Conservation (phyloP, 2,888 invertebrate genomes). For the Trissonchulus sp. region DNA sequence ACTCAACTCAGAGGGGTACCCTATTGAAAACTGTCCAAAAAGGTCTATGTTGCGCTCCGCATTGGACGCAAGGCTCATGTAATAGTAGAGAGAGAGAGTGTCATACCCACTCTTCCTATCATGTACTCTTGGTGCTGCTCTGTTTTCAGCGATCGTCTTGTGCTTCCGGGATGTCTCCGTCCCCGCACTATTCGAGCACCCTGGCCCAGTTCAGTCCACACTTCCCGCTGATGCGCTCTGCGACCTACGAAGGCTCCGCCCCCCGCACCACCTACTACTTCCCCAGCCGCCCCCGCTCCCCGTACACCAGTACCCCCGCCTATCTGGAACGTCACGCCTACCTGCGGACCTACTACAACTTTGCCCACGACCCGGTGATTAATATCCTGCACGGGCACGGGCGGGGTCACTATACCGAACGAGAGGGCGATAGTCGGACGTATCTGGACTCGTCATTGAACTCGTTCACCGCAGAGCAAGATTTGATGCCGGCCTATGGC, state of each 20-base stretch:
- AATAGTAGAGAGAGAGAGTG: no score
- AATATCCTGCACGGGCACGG: background rate
- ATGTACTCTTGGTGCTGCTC: no score
- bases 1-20: no score
- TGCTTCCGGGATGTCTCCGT: no score
- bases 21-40: no score
- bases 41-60: no score
- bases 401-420: background rate
- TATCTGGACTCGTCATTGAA: background rate
- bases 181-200: no score
- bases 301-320: background rate
- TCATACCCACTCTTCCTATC: no score
- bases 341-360: background rate
- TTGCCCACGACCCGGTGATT: background rate
- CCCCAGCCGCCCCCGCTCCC: background rate
- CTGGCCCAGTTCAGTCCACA: background rate
- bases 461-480: background rate
- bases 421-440: background rate
- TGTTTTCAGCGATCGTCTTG: no score
- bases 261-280: background rate
- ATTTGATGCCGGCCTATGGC: background rate
- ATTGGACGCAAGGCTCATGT: no score
- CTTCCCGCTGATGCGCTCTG: background rate
- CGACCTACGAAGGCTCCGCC: background rate
- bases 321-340: background rate